Evolutionary conservation across 2,888 invertebrate species (phyloP), one percentile per base, ranked within the genome.

Genomic region (Cancer borealis): DNA sequence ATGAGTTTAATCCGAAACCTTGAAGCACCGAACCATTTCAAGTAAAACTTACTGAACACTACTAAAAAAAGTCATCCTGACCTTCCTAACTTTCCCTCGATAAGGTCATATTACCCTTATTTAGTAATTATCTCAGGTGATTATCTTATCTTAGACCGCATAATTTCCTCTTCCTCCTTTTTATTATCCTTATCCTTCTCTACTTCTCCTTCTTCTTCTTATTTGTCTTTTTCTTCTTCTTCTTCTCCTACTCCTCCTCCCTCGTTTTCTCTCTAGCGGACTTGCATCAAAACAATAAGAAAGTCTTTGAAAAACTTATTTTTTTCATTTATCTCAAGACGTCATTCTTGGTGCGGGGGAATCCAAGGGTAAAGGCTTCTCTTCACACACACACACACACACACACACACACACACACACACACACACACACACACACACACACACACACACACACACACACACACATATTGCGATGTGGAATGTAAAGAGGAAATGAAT

Each of bases 361-460:
- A 0, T 8, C 17, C 84, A 84, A 84, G 12, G 66, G n/a, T 4
- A 54, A 54, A 54, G 54, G 54, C 54, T 54, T 54, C 54, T 54
- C 54, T 54, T 14, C 30, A 14, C 84, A 39, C 84, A 39, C 84
- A 84, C 84, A 39, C 84, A 84, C 84, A 39, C 84, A 39, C 73
- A n/a, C 73, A 73, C 73, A 30, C 73, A 26, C 73, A 30, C 73
- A 79, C 73, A 5, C 73, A 79, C 73, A 30, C 73, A 79, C 73
- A 79, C 73, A 79, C 73, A 79, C 73, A 79, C 73, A 79, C 73
- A 79, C 73, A 79, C 73, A 79, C 73, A 79, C 73, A 79, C 73
- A 79, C 73, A 79, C 26, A 73, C 26, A 73, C 73, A 73, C 73
- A 73, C 73, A 84, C 84, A 84, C 84, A 84, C 84, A 84, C 84